Percentiles rank a stretch among this genome's conserved stretches.
These are phyloP conservation scores for Manacus vitellinus DNA, from an alignment of 2,113 vertebrate genomes.

Conservation along the genomic window DNA sequence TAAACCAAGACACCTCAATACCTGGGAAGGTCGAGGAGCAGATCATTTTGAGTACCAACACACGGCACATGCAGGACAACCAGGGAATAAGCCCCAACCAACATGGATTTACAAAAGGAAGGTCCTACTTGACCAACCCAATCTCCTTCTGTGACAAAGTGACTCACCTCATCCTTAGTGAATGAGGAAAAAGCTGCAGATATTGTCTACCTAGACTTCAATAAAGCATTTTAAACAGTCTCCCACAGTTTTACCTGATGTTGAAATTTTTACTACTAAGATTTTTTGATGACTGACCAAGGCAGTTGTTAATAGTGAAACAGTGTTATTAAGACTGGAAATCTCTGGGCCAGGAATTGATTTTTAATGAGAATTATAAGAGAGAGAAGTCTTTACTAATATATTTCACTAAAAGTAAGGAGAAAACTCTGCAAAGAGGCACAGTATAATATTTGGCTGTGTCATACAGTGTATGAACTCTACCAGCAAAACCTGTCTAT, in stretches of 20 bases:
- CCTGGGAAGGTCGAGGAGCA: neutral
- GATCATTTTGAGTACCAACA: neutral
- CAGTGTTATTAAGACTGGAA: neutral
- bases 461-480: neutral
- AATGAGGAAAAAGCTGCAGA: neutral
- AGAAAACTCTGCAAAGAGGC: neutral
- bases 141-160: neutral
- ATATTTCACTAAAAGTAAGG: neutral
- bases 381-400: neutral
- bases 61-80: neutral
- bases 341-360: neutral
- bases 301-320: neutral
- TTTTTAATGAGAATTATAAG: neutral
- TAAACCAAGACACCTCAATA: too few species aligned
- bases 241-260: neutral
- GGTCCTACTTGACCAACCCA: neutral
- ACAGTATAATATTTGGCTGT: neutral
- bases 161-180: neutral
- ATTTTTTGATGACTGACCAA: neutral
- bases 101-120: neutral
- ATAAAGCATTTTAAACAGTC: neutral
- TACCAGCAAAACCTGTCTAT: neutral
- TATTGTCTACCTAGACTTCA: neutral
- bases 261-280: neutral
- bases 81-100: neutral